Conservation (phyloP, 2,113 vertebrate genomes). For the Peromyscus leucopus region DNA sequence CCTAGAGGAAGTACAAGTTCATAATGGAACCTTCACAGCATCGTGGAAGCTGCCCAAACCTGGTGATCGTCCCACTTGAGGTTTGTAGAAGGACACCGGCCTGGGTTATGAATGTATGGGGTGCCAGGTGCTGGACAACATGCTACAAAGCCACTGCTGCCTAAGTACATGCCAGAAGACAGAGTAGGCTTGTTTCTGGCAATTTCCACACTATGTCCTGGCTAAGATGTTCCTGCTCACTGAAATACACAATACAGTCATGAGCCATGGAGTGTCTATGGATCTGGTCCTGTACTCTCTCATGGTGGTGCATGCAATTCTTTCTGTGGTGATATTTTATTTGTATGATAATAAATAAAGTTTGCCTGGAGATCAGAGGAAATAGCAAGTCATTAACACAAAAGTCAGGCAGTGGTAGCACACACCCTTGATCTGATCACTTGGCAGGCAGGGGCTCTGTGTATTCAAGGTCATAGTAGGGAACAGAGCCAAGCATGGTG, state of each 20-base stretch:
- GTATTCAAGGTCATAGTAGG: too few relatives aligned
- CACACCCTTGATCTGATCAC: too few relatives aligned
- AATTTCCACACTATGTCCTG: background rate
- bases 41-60: background rate
- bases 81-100: background rate
- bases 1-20: background rate
- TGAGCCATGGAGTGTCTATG: background rate
- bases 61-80: background rate
- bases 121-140: background rate
- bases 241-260: background rate
- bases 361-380: too few relatives aligned
- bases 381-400: too few relatives aligned
- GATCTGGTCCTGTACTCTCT: background rate
- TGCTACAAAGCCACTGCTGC: background rate
- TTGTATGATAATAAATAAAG: too few relatives aligned
- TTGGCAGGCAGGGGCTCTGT: too few relatives aligned
- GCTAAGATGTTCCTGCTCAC: background rate
- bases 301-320: background rate
- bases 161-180: background rate
- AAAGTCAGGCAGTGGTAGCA: too few relatives aligned
- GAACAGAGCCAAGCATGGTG: too few relatives aligned
- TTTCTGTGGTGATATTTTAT: background rate
- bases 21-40: background rate
- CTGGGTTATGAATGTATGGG: background rate
- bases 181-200: slow-evolving; percentile 8